phyloP scores from a whole-genome alignment of 2,797 vertebrate genomes.

The Mycteria americana region DNA sequence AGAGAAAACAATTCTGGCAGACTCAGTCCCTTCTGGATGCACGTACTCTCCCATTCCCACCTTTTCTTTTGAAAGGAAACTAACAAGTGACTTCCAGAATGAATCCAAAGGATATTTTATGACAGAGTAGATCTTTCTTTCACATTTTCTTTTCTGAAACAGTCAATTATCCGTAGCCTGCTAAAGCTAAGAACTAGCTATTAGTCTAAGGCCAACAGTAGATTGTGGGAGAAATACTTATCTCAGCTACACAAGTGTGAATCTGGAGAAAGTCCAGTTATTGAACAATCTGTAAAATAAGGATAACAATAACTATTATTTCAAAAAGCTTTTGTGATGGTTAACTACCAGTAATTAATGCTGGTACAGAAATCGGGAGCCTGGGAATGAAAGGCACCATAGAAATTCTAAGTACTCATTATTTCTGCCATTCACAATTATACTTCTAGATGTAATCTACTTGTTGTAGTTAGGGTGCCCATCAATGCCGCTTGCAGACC shows the following conservation, averaged over 20 bases:
- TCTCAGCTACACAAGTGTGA: not conserved
- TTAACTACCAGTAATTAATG: slow-evolving; percentile 5
- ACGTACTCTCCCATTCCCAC: not conserved
- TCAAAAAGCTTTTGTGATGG: not conserved
- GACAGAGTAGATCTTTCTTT: not conserved
- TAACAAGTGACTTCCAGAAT: not conserved
- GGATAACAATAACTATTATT: slow-evolving; percentile 27
- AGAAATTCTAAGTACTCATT: slow-evolving; percentile 13
- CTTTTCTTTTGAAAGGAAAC: not conserved
- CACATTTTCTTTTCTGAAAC: not conserved
- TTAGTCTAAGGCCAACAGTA: not conserved
- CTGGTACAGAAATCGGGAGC: not conserved
- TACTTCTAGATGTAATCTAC: not conserved
- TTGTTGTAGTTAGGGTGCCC: not conserved
- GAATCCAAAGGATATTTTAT: not conserved
- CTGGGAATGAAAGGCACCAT: not conserved
- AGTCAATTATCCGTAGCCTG: not conserved
- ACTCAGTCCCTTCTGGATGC: not conserved
- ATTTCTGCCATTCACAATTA: slow-evolving; percentile 14
- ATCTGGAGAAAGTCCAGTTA: slow-evolving; percentile 14
- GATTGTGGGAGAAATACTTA: slow-evolving; percentile 32
- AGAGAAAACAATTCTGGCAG: not conserved
- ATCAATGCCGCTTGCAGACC: not conserved
- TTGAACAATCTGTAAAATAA: slow-evolving; percentile 34
- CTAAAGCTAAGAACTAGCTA: not conserved